Percentiles rank a stretch among this genome's conserved stretches.
These are phyloP conservation scores for Entomyzon cyanotis DNA, from an alignment of 2,113 vertebrate species.

Conservation along the genomic window DNA sequence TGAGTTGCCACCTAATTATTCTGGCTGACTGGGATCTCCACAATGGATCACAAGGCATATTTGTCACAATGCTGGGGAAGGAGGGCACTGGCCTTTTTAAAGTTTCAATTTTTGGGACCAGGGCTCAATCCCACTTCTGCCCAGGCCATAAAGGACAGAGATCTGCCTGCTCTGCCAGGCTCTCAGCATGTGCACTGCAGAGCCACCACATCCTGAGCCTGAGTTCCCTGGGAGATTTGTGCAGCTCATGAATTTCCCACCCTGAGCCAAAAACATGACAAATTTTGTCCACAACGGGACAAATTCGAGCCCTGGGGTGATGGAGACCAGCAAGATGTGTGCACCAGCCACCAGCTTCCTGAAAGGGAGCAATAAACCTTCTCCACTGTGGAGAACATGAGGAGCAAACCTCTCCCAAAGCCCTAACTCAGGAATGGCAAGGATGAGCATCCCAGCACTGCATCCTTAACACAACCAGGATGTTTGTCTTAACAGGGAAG, in stretches of 20 bases:
- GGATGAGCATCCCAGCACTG: neutral
- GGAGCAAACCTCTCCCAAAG: neutral
- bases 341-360: neutral
- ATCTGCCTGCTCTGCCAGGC: neutral
- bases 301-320: neutral
- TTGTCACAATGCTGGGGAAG: neutral
- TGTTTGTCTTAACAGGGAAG: neutral
- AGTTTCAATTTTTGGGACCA: neutral
- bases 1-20: constrained; percentile 69
- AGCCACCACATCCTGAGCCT: neutral
- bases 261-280: neutral
- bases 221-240: neutral
- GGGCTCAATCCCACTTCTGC: neutral
- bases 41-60: constrained; percentile 11
- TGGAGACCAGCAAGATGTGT: rapidly evolving
- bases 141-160: neutral
- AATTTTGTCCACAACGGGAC: neutral
- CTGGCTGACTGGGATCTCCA: constrained; percentile 47
- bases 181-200: neutral
- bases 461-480: neutral
- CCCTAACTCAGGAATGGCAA: neutral
- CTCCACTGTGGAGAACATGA: neutral
- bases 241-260: neutral
- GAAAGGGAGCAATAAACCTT: neutral
- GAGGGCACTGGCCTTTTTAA: neutral